Base-by-base conservation (phyloP, 1,140 invertebrate species). In the Venturia canescens region DNA sequence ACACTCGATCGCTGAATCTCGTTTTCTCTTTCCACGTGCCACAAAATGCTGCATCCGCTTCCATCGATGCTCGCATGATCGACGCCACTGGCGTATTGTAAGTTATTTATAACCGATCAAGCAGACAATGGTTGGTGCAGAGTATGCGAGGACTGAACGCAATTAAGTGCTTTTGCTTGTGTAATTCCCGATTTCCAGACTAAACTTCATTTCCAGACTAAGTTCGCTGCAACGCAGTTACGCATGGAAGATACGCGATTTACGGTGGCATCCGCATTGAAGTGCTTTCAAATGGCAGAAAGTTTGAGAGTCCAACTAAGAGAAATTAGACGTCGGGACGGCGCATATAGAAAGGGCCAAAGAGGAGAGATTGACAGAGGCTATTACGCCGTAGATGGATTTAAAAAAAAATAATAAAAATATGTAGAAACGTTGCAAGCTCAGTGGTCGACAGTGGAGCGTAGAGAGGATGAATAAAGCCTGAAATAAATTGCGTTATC, bases 401-500 rank as follows among this genome's bases (percentile, higher is more conserved):
- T n/a, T 44, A n/a, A 57, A 38, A 70, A 82, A 63, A 69, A 80
- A 69, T 53, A 75, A 60, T 18, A 16, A 81, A 72, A 18, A 82
- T 83, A 78, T 77, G 71, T 71, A 75, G 77, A 69, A 80, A 78
- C 48, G 78, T 69, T 66, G 72, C 66, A 38, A 21, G 38, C 81
- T n/a, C 83, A 53, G 48, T 53, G 72, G 29, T 74, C 57, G 57
- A 63, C 60, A 80, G 74, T 84, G 78, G 80, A 83, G 71, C 34
- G 78, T 74, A 82, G 74, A 82, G 79, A 83, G 82, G 84, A 88
- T 86, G 87, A 88, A 87, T 88, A 89, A 88, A 88, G 87, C 85
- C 82, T 83, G 85, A 89, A 88, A 88, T 90, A 88, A 90, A 90
- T 88, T 88, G 89, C 87, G 89, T 90, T 90, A 90, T 90, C 89